Base-by-base conservation (phyloP, 37 sponge, comb jelly and placozoan genomes). In the Halichondria panicea region DNA sequence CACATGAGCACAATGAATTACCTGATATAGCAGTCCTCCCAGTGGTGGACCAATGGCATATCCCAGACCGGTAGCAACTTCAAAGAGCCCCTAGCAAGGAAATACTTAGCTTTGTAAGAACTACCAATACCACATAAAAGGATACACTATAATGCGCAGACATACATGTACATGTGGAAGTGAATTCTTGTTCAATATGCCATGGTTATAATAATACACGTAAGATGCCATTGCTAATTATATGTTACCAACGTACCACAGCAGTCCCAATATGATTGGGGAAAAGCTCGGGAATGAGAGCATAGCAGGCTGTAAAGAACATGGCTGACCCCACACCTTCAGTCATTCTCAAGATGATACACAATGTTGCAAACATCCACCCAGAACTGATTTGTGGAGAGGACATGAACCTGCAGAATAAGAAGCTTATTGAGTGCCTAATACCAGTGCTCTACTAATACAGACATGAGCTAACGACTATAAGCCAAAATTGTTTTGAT, bases 11-110 rank as follows among this genome's bases (percentile, higher is more conserved):
- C n/a, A n/a, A n/a, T n/a, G n/a, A n/a, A n/a, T 48, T 50, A 85
- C 86, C 43, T 31, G 2, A 50, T 85, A 85, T 19, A 85, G 41
- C 13, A 85, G 43, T 36, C 86, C 86, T 28, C 86, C 86, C 4
- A 78, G 38, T 31, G 75, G 74, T 7, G 86, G 86, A 35, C 86
- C 86, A 21, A 78, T 22, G 36, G 48, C 68, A 58, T 58, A 86
- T 0, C 86, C 86, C 24, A 86, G 59, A 21, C 86, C 79, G 31
- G 65, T 48, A 34, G 52, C 59, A 22, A 86, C 44, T 58, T 86
- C 80, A 63, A 86, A 66, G 27, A 86, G 1, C 15, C 86, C 86
- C 86, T 86, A 31, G 52, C 28, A 77, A 19, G 53, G n/a, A 43
- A 22, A 32, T 5, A 63, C 28, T 19, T 5, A n/a, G 38, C 31